phyloP scores from a whole-genome alignment of 2,113 vertebrate species.

The Hippocampus barbouri region DNA sequence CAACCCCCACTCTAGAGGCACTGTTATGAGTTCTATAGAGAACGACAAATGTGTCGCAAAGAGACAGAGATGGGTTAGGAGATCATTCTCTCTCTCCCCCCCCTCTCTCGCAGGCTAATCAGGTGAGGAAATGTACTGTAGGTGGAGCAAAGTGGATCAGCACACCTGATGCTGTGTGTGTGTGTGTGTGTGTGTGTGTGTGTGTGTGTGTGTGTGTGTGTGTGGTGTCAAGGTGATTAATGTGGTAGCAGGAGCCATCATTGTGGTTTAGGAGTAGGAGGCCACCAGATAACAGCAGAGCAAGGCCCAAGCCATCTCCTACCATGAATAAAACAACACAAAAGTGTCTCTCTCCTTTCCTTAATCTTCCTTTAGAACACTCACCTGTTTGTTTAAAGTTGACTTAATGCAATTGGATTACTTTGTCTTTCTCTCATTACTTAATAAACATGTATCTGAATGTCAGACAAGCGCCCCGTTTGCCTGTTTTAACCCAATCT shows the following conservation, averaged over 20 bases:
- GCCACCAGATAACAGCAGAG: constrained; percentile 62
- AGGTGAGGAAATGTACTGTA: constrained; percentile 42
- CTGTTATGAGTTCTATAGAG: constrained; percentile 49
- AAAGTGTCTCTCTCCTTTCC: constrained; percentile 12
- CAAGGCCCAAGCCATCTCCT: constrained; percentile 48
- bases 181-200: constrained; percentile 25
- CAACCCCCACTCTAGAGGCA: constrained; percentile 30
- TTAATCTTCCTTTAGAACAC: background rate
- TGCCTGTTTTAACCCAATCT: background rate
- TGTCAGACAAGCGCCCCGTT: background rate
- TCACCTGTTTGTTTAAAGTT: background rate
- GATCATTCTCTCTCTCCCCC: constrained; percentile 46
- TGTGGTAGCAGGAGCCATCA: constrained; percentile 58
- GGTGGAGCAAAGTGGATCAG: constrained; percentile 45
- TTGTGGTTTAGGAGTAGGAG: constrained; percentile 55
- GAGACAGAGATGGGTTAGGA: constrained; percentile 46
- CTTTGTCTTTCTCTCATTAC: background rate
- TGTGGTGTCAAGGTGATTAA: constrained; percentile 62
- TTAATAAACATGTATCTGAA: background rate
- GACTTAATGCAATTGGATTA: background rate
- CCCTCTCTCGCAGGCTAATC: constrained; percentile 37
- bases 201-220: constrained; percentile 14
- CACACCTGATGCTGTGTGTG: constrained; percentile 22
- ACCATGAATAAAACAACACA: constrained; percentile 42
- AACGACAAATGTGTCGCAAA: constrained; percentile 58